Evolutionary conservation across 2,797 vertebrate genomes (phyloP), one percentile per base, ranked within the genome.

Genomic region (Manis crassicaudata): DNA sequence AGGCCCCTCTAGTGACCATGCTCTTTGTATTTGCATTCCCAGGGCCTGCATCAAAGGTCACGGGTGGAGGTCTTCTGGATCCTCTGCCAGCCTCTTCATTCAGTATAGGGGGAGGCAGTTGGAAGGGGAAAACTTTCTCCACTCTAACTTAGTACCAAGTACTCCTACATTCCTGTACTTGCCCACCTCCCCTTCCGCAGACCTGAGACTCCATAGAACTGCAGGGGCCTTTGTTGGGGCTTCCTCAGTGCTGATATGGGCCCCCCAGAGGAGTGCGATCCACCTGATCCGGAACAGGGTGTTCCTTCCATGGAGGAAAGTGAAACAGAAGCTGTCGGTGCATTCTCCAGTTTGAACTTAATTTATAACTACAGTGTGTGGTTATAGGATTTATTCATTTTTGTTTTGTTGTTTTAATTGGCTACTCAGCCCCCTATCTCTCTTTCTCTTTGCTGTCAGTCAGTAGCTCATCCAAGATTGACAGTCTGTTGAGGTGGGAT

Each of bases 321-420:
- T 23, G 40, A 18, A n/a, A 32, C 6, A 16, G 4, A 2, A 5
- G 3, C 12, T n/a, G 13, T 37, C 5, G 14, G 1, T 0, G 2
- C 18, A 17, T 67, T 52, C 6, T 77, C 1, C 0, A 4, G 5
- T 27, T 93, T 67, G 50, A 91, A 79, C 6, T 40, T 76, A 17
- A 8, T 54, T 32, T 11, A 23, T 12, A 7, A 50, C 23, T 37
- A 80, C 43, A 43, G 10, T 17, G n/a, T 17, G 18, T 32, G 7
- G 81, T 23, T 6, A 21, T 56, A 82, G 35, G 5, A 46, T 35
- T 72, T 1, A 18, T 93, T 75, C 3, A 1, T 37, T 25, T n/a
- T 12, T 70, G n/a, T 9, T 20, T 5, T n/a, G 21, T 25, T 83
- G n/a, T 37, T 73, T 81, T 56, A 65, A 56, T 52, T 3, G 58